Percentiles rank a stretch among this genome's conserved stretches.
Conservation (phyloP, 1,140 invertebrate species). For the Heterodera carotae region DNA sequence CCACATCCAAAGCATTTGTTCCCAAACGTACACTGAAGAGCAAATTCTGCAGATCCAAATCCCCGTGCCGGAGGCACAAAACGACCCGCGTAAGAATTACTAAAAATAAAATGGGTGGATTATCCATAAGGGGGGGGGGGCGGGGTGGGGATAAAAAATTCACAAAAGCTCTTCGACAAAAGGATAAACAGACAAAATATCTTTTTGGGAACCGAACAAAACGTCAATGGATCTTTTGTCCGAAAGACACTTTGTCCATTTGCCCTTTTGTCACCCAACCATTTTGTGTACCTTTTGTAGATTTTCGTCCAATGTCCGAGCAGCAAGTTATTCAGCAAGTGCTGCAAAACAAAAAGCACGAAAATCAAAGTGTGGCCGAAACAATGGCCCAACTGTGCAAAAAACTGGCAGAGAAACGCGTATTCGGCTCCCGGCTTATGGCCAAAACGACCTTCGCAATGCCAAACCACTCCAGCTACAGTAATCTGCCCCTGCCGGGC, state of each 20-base stretch:
- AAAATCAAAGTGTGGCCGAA: conserved; percentile 51
- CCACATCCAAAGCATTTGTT: conserved; percentile 52
- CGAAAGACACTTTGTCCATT: no score
- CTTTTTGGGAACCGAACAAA: no score
- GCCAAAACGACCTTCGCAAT: conserved; percentile 51
- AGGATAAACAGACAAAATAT: no score
- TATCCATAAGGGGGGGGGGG: no score
- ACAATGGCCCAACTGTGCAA: conserved; percentile 57
- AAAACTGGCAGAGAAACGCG: conserved; percentile 52
- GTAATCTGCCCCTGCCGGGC: conserved; percentile 43
- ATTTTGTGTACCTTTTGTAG: no score
- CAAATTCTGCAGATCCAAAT: conserved; percentile 47
- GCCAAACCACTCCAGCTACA: conserved; percentile 56
- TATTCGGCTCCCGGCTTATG: conserved; percentile 45
- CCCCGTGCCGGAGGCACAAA: conserved; percentile 45
- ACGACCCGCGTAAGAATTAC: conserved; percentile 44
- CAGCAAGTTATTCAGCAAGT: conserved; percentile 57
- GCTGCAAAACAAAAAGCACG: conserved; percentile 52
- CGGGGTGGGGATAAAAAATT: no score
- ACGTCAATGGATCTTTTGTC: no score
- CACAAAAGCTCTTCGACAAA: no score
- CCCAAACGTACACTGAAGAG: conserved; percentile 50
- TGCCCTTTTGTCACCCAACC: no score
- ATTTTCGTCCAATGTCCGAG: conserved; percentile 51
- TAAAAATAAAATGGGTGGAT: neutral